Percentiles rank a stretch among this genome's conserved stretches.
Conservation (phyloP, 2,888 invertebrate species). For the Hirtodrosophila duncani region DNA sequence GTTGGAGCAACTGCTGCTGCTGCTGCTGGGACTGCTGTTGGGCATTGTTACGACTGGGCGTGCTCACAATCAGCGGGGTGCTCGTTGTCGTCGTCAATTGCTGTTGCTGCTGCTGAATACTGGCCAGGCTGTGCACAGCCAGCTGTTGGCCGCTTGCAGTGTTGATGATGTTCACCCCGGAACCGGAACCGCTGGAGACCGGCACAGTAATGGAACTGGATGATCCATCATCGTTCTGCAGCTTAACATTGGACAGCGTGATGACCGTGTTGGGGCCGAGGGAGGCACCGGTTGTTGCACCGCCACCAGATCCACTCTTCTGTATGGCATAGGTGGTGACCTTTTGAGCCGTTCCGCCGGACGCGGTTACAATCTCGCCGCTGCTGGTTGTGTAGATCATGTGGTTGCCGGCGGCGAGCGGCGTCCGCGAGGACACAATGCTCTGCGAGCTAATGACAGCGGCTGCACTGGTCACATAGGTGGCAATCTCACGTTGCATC, state of each 20-base stretch:
- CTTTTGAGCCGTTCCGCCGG: constrained; percentile 61
- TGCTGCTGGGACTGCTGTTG: constrained; percentile 57
- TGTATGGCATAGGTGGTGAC: constrained; percentile 72
- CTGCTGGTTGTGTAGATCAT: constrained; percentile 74
- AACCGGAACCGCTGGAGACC: constrained; percentile 15
- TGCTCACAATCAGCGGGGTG: constrained; percentile 70
- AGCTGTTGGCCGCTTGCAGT: constrained; percentile 74
- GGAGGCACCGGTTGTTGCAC: constrained; percentile 32
- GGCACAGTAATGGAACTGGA: too few species aligned
- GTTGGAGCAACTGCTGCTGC: constrained; percentile 54
- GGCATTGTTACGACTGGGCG: constrained; percentile 68
- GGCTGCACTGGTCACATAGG: constrained; percentile 58
- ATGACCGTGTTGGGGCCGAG: constrained; percentile 73
- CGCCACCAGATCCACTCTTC: constrained; percentile 44
- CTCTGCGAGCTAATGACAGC: constrained; percentile 38
- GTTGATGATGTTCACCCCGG: constrained; percentile 71
- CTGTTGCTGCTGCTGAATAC: constrained; percentile 37
- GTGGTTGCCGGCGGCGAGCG: constrained; percentile 72
- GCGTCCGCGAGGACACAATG: constrained; percentile 56
- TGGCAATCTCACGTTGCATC: constrained; percentile 68
- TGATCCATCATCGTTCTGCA: constrained; percentile 66
- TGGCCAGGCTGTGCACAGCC: constrained; percentile 72
- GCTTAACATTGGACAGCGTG: constrained; percentile 73
- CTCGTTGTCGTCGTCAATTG: constrained; percentile 24
- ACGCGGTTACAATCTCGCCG: constrained; percentile 59